Evolutionary conservation across 2,113 vertebrate species (phyloP), one percentile per base, ranked within the genome.

Genomic region (Rafetus swinhoei): DNA sequence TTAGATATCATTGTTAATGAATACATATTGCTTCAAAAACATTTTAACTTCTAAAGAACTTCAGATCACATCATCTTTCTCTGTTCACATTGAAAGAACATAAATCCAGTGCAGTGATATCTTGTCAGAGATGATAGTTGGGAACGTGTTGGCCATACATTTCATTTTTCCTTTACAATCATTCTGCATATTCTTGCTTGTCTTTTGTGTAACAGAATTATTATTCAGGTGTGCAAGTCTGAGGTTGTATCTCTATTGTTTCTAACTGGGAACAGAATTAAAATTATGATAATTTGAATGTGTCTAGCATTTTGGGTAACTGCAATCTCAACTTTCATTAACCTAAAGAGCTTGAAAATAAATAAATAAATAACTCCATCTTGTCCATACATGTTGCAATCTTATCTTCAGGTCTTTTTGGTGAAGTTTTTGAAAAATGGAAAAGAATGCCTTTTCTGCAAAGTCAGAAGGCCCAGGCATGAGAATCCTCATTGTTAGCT

Each of bases 221-320:
- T 2, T 1, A 82, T 54, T 52, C 0, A 0, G n/a, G 77, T 1
- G 0, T 82, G n/a, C 8, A 79, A 53, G 13, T 6, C 0, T 10
- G 32, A 76, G 50, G 65, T 1, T 8, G 25, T 11, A 15, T 54
- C 76, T 76, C 32, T 54, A 54, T 54, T 54, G 53, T 54, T 54
- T 54, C 53, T 54, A 45, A 45, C 14, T 54, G 10, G 53, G 14
- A 18, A 18, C 8, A 65, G 32, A 22, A 5, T 62, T 83, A 72
- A 3, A 57, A 2, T 77, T 79, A n/a, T 69, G 13, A 6, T 69
- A n/a, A n/a, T 32, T 69, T 69, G 29, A 69, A 69, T 29, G n/a
- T 69, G 32, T n/a, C 32, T n/a, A 14, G 16, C 65, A n/a, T 69
- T 69, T 69, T 69, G 45, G 45, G 45, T 45, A 45, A 45, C 32